These are phyloP conservation scores for Shinisaurus crocodilurus DNA, from an alignment of 2,113 vertebrate species.

Conservation along the genomic window DNA sequence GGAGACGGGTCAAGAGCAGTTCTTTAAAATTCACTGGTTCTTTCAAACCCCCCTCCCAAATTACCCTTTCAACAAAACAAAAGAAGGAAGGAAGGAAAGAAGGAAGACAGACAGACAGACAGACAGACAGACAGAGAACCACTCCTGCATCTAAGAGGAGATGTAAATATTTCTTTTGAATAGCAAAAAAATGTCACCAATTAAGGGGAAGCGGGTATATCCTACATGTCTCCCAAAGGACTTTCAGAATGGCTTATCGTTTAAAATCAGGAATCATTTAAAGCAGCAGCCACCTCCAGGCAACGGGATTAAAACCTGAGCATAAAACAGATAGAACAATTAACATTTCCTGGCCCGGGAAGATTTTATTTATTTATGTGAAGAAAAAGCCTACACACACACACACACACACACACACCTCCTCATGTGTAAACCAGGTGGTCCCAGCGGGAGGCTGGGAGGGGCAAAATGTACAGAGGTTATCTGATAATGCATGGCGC, in stretches of 20 bases:
- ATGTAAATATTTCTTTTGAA: not conserved
- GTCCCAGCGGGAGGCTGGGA: too few relatives aligned
- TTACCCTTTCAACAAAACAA: not conserved
- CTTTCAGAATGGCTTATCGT: not conserved
- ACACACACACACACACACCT: too few relatives aligned
- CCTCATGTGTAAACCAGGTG: too few relatives aligned
- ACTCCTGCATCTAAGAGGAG: not conserved
- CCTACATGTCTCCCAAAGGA: not conserved
- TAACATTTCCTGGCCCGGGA: not conserved
- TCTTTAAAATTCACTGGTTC: slow-evolving; percentile 15
- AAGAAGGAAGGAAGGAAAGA: not conserved
- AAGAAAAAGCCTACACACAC: too few relatives aligned
- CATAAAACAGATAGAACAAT: not conserved
- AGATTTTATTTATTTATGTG: too few relatives aligned
- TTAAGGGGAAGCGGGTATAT: too few relatives aligned
- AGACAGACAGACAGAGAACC: too few relatives aligned
- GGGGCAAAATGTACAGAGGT: too few relatives aligned
- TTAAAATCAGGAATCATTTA: not conserved
- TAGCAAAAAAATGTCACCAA: not conserved
- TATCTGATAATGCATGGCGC: too few relatives aligned
- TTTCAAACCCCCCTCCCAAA: not conserved
- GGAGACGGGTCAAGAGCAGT: slow-evolving; percentile 38
- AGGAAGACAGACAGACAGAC: too few relatives aligned
- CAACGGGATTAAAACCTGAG: not conserved
- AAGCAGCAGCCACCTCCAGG: not conserved